Evolutionary conservation across 53 echinoderm and acorn worm genomes (phyloP), one percentile per base, ranked within the genome.

Genomic region (Zoroaster sp.): DNA sequence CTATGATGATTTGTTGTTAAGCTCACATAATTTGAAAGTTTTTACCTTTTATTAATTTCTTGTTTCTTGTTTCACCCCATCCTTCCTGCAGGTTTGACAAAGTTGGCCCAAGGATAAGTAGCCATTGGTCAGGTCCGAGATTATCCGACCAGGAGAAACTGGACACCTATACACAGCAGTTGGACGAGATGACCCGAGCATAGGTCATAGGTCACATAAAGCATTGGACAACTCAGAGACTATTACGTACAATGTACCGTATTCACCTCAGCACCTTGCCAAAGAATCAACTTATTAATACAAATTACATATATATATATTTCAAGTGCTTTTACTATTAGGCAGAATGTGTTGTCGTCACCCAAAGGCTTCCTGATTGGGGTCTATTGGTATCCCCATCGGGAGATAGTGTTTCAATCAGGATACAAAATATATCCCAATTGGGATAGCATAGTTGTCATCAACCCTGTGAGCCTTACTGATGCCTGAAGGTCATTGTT

Each of bases 21-120:
- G n/a, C n/a, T n/a, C n/a, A n/a, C n/a, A n/a, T n/a, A n/a, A n/a
- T n/a, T n/a, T 51, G 17, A 17, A 17, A 17, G 17, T 51, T 11
- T 13, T 11, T 18, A 13, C 18, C 11, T 11, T 52, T 52, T 11
- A 18, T 13, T 18, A 13, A 52, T 13, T 18, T 52, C 18, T 52
- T 11, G 53, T 11, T 18, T 18, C 11, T 13, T 52, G 53, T 18
- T 13, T 13, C 11, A 18, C 18, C 18, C 18, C 11, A 18, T 52
- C n/a, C n/a, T 45, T 43, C 59, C 70, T 25, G 13, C 69, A 94
- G 94, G 66, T 94, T 92, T 76, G 81, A 86, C 20, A 94, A 89
- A 70, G 90, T 92, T 28, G 77, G 78, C 34, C 69, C 94, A 14
- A 89, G 79, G 74, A 89, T 94, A 12, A 90, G 89, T 45, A 92